These are phyloP conservation scores for Celastrina argiolus DNA, from an alignment of 2,888 invertebrate species.

Conservation along the genomic window DNA sequence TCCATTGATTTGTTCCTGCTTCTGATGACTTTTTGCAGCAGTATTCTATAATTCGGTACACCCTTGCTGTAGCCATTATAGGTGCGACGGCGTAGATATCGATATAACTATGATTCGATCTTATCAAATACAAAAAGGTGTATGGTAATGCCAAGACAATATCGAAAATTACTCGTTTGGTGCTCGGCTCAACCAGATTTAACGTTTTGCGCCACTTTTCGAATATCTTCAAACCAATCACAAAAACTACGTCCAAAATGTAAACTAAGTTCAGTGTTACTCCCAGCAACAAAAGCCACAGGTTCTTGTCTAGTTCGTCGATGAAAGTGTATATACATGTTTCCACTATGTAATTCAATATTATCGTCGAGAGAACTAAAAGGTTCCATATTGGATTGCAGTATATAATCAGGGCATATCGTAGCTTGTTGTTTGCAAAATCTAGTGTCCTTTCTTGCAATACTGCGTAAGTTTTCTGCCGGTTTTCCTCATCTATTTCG, in stretches of 20 bases:
- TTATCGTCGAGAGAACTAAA: slow-evolving; percentile 53
- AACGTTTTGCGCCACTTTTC: slow-evolving; percentile 68
- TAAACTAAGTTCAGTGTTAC: slow-evolving; percentile 57
- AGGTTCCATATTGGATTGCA: slow-evolving; percentile 60
- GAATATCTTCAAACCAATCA: slow-evolving; percentile 60
- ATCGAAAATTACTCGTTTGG: slow-evolving; percentile 52
- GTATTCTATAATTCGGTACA: slow-evolving; percentile 63
- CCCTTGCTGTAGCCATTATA: slow-evolving; percentile 55
- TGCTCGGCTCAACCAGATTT: slow-evolving; percentile 64
- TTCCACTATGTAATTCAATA: slow-evolving; percentile 58
- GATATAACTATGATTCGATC: slow-evolving; percentile 37
- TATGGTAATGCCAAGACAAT: slow-evolving; percentile 58
- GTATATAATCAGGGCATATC: slow-evolving; percentile 57
- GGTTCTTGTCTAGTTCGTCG: slow-evolving; percentile 43
- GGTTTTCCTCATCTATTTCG: slow-evolving; percentile 46
- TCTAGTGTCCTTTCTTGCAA: slow-evolving; percentile 60
- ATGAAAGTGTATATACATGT: slow-evolving; percentile 62
- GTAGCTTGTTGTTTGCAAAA: slow-evolving; percentile 54
- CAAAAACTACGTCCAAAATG: slow-evolving; percentile 53
- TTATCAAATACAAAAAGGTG: slow-evolving; percentile 54
- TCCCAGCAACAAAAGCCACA: slow-evolving; percentile 49
- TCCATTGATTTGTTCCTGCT: slow-evolving; percentile 71
- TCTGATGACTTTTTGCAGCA: slow-evolving; percentile 62
- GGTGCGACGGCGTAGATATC: slow-evolving; percentile 59
- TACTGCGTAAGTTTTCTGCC: slow-evolving; percentile 58